These are phyloP conservation scores for Tachysurus vachellii DNA, from an alignment of 2,113 vertebrate species.

Conservation along the genomic window DNA sequence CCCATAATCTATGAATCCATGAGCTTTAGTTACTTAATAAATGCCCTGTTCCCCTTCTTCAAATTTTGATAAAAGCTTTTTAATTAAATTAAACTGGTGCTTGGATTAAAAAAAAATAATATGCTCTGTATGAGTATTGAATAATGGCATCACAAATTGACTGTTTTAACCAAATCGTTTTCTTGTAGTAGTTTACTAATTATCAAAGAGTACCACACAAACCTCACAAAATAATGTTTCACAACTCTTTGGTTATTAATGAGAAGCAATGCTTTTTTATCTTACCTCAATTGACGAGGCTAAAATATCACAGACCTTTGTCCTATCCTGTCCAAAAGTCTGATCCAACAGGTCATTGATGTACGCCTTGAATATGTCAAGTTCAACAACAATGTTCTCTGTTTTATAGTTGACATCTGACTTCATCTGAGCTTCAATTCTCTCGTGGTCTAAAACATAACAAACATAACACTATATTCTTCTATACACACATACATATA, in stretches of 20 bases:
- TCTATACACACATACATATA: not conserved
- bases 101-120: not conserved
- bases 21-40: not conserved
- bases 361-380: slow-evolving; percentile 62
- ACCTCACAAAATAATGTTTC: not conserved
- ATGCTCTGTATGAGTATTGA: not conserved
- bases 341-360: slow-evolving; percentile 75
- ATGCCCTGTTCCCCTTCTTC: not conserved
- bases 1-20: not conserved
- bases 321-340: slow-evolving; percentile 79
- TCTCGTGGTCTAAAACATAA: slow-evolving; percentile 74
- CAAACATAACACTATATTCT: not conserved
- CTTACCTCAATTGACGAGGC: slow-evolving; percentile 81
- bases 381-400: slow-evolving; percentile 61
- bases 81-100: not conserved
- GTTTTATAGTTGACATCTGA: slow-evolving; percentile 74
- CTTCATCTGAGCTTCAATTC: slow-evolving; percentile 80
- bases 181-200: not conserved
- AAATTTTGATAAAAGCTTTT: not conserved
- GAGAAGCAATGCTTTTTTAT: slow-evolving; percentile 42
- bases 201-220: not conserved
- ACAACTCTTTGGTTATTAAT: not conserved
- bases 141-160: not conserved
- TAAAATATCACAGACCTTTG: slow-evolving; percentile 81
- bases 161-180: not conserved